Evolutionary conservation across 2,888 invertebrate species (phyloP).

Genomic region (Cryptocephalus moraei): DNA sequence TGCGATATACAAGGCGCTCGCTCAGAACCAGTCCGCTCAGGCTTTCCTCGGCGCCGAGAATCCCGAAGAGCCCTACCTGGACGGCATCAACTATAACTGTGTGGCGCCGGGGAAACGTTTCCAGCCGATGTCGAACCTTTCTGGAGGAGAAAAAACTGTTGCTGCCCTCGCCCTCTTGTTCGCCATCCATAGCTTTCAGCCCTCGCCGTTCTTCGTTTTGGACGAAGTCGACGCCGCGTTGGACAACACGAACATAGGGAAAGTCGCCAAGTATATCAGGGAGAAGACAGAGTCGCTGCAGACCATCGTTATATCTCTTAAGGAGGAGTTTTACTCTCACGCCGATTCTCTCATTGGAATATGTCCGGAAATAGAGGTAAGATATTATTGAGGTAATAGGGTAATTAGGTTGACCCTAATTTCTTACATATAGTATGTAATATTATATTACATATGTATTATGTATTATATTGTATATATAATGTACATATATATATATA

Average conservation of each 20-base stretch:
- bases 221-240: constrained; percentile 99
- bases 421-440: neutral
- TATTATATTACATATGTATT: neutral
- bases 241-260: constrained; percentile 99
- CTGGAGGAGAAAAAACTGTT: constrained; percentile 98
- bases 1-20: constrained; percentile 82
- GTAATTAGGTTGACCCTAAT: too few relatives aligned
- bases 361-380: constrained; percentile 85
- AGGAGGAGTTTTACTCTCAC: constrained; percentile 99
- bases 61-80: constrained; percentile 97
- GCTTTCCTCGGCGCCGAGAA: constrained; percentile 68
- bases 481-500: too few relatives aligned
- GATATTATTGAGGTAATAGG: too few relatives aligned
- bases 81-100: constrained; percentile 98
- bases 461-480: too few relatives aligned
- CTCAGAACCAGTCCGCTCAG: constrained; percentile 37
- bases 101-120: constrained; percentile 95
- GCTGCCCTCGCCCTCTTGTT: constrained; percentile 96
- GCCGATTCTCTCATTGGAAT: constrained; percentile 96
- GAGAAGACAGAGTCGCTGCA: constrained; percentile 83
- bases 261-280: constrained; percentile 95
- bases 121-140: constrained; percentile 98
- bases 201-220: constrained; percentile 97
- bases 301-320: constrained; percentile 97
- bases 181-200: constrained; percentile 95